Conservation (phyloP, 2,113 vertebrate genomes). For the Upupa epops region DNA sequence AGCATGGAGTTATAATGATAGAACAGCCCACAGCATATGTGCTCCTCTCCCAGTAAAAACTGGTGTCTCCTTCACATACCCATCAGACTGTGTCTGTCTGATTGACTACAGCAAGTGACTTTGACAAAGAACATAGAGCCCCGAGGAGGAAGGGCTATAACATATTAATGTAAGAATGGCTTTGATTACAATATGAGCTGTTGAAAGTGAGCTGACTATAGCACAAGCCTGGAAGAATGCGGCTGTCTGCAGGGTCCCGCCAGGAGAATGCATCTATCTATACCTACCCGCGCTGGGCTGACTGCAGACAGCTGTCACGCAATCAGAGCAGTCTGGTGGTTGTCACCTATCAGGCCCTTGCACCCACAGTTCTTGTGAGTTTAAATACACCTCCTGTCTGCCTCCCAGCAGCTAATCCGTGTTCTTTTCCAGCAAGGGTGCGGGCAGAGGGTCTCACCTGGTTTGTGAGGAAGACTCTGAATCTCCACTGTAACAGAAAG, state of each 20-base stretch:
- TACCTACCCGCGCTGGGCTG: not conserved
- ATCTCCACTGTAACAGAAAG: not conserved
- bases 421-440: not conserved
- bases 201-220: slow-evolving; percentile 48
- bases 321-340: not conserved
- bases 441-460: not conserved
- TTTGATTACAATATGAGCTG: slow-evolving; percentile 20
- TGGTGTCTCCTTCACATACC: not conserved
- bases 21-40: not conserved
- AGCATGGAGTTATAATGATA: not conserved
- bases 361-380: not conserved
- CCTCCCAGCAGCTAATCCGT: not conserved
- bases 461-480: not conserved
- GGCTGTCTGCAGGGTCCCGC: slow-evolving; percentile 32
- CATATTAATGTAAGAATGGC: slow-evolving; percentile 52
- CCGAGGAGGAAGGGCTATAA: not conserved
- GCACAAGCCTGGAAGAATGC: slow-evolving; percentile 56
- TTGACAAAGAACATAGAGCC: not conserved
- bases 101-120: slow-evolving; percentile 64
- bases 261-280: slow-evolving; percentile 50
- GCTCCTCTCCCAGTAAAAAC: not conserved
- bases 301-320: slow-evolving; percentile 44
- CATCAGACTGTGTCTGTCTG: slow-evolving; percentile 2
- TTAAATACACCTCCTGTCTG: not conserved
- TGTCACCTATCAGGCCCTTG: not conserved